phyloP scores from a whole-genome alignment of 2,113 vertebrate genomes.

The Dascyllus trimaculatus region DNA sequence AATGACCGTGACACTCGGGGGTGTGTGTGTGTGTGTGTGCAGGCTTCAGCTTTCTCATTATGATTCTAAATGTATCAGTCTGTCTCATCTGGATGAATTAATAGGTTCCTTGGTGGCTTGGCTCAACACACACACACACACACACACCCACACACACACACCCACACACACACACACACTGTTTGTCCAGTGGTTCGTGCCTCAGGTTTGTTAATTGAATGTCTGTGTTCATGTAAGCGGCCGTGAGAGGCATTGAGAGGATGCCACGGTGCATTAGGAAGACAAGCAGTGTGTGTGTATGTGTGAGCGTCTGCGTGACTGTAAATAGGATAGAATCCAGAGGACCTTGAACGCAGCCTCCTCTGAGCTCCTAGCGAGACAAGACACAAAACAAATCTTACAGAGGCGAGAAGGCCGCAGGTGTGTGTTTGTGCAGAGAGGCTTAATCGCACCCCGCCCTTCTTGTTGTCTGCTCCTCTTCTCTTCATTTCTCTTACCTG shows the following conservation, averaged over 20 bases:
- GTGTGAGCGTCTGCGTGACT: slow-evolving; percentile 37
- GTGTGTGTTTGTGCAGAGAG: slow-evolving; percentile 45
- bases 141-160: no score
- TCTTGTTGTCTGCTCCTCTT: background rate
- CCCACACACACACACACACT: background rate
- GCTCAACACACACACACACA: slow-evolving; percentile 11
- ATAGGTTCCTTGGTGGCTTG: slow-evolving; percentile 54
- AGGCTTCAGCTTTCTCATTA: slow-evolving; percentile 61
- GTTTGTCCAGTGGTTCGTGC: slow-evolving; percentile 54
- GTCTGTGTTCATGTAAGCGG: slow-evolving; percentile 70
- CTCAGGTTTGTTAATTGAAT: slow-evolving; percentile 72
- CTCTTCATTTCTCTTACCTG: background rate
- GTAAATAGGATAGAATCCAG: slow-evolving; percentile 62
- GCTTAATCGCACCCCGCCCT: slow-evolving; percentile 10
- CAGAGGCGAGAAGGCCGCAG: slow-evolving; percentile 44
- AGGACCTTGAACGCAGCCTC: slow-evolving; percentile 64
- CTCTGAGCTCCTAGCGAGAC: slow-evolving; percentile 55
- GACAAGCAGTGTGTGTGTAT: slow-evolving; percentile 54
- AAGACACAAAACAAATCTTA: slow-evolving; percentile 62
- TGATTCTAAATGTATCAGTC: slow-evolving; percentile 65
- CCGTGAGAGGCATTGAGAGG: slow-evolving; percentile 66
- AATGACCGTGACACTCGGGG: slow-evolving; percentile 21
- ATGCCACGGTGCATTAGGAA: slow-evolving; percentile 71
- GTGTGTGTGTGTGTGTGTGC: slow-evolving; percentile 21
- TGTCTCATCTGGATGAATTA: slow-evolving; percentile 69